Base-by-base conservation (phyloP, 2,113 vertebrate genomes). In the Lontra canadensis region DNA sequence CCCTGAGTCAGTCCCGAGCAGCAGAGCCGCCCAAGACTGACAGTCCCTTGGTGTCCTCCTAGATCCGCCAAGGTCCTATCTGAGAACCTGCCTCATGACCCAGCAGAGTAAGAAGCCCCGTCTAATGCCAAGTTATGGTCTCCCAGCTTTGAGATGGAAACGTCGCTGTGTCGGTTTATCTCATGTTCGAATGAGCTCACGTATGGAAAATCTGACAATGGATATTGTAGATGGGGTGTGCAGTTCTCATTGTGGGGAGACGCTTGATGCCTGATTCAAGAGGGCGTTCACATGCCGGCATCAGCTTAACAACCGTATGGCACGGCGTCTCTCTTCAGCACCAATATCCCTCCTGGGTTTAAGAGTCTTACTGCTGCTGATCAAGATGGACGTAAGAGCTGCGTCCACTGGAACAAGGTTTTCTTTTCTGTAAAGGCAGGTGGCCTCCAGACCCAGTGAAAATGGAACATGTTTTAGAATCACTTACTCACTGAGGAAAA, bases 391-490 rank as follows among this genome's bases (percentile, higher is more conserved):
- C 1, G 0, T 61, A 61, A 61, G 59, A 26, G 59, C 25, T 61
- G 23, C 4, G 1, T 61, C 59, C 59, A 26, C 25, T 26, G 59
- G 25, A 10, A 61, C 23, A 61, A 61, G 21, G 26, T 44, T 71
- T 36, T 80, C 42, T 59, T 61, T 63, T 67, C 71, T 26, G 3
- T 7, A 34, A 42, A 11, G 5, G 21, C 42, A 73, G 61, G 26
- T 21, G 34, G 25, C 0, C 0, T 31, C 39, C n/a, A 47, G 8
- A 44, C 1, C 29, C 25, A 0, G 52, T 26, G 29, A 36, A 39
- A 25, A 5, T 0, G 34, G 11, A 17, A 36, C 0, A 3, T 6
- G 12, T 36, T 80, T 14, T 26, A 10, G 57, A 61, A 29, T 49
- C 39, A 34, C 23, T 47, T 11, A 39, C 23, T 47, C 6, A 74